Percentiles rank a stretch among this genome's conserved stretches.
Evolutionary conservation across 2,113 vertebrate species (phyloP).

Genomic region (Artemisiospiza belli): DNA sequence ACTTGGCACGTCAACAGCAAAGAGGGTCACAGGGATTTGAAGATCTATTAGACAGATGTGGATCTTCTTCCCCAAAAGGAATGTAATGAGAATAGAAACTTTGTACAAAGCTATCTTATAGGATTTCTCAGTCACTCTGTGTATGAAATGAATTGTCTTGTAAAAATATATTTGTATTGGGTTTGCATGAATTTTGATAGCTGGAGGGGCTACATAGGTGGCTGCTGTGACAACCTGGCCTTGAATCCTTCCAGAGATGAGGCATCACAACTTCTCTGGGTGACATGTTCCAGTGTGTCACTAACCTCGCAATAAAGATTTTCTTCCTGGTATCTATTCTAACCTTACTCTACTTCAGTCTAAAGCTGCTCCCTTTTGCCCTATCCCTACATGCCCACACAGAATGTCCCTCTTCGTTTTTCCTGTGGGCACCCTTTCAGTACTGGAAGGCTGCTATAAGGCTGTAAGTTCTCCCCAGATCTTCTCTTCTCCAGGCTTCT

Average conservation of each 20-base stretch:
- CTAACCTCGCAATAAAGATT: neutral
- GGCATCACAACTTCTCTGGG: neutral
- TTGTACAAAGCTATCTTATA: neutral
- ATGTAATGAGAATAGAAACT: neutral
- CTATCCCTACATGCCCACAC: no score
- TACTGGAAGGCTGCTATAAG: neutral
- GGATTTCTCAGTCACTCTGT: neutral
- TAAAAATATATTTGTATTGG: neutral
- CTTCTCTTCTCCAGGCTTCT: neutral
- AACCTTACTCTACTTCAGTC: neutral
- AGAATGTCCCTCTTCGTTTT: neutral
- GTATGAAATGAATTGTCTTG: neutral
- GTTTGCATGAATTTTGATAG: neutral
- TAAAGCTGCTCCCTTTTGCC: neutral
- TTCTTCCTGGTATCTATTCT: neutral
- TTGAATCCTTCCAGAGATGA: neutral
- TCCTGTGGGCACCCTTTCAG: accelerated
- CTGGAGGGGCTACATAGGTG: neutral
- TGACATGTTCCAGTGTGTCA: neutral
- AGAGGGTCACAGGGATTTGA: neutral
- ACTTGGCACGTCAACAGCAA: neutral
- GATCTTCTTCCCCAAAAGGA: neutral
- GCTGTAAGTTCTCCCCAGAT: neutral
- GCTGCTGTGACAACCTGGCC: no score
- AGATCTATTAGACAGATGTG: neutral